Evolutionary conservation across 2,113 vertebrate genomes (phyloP).

Genomic region (Equus quagga): DNA sequence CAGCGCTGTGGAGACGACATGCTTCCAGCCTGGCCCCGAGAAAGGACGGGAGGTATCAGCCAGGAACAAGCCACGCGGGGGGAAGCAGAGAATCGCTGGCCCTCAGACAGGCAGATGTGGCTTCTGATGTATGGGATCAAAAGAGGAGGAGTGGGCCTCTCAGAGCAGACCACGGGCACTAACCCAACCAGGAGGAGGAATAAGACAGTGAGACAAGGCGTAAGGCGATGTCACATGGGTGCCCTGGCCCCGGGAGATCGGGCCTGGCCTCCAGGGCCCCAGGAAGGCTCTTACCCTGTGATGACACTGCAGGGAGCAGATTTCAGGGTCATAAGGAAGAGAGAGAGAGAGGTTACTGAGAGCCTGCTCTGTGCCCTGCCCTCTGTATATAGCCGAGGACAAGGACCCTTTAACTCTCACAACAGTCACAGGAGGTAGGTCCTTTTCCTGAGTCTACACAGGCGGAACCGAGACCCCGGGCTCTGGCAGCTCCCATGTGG

Average conservation of each 20-base stretch:
- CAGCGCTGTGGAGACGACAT: not conserved
- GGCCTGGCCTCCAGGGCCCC: not conserved
- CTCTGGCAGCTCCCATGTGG: not conserved
- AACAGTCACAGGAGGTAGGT: rapidly evolving
- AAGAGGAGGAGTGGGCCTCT: no score
- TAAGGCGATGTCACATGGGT: rapidly evolving
- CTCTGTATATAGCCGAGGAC: not conserved
- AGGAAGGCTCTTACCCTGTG: not conserved
- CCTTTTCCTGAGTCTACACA: no score
- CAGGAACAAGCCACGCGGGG: rapidly evolving
- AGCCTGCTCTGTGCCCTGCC: rapidly evolving
- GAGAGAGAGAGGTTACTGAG: not conserved
- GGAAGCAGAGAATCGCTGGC: not conserved
- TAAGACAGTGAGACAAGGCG: not conserved
- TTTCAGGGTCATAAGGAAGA: not conserved
- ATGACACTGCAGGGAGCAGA: no score
- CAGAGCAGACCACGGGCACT: not conserved
- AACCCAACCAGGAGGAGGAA: not conserved
- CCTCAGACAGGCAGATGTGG: not conserved
- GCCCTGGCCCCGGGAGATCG: not conserved
- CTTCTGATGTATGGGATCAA: not conserved
- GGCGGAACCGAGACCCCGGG: rapidly evolving
- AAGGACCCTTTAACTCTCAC: not conserved
- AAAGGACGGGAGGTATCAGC: no score
- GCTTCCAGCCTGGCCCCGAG: not conserved